Base-by-base conservation (phyloP, 2,113 vertebrate species). In the Grallaria varia region DNA sequence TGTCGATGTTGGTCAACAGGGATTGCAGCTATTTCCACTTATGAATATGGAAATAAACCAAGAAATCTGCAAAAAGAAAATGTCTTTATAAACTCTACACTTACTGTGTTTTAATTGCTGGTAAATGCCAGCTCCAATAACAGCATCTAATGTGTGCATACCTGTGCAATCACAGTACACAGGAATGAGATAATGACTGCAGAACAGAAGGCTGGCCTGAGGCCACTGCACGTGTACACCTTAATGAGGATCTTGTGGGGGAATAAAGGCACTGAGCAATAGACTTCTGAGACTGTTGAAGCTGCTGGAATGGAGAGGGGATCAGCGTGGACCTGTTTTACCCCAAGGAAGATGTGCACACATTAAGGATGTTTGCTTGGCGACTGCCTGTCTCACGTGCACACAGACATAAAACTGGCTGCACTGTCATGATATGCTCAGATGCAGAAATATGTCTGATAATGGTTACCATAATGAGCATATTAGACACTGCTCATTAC, bases 41-140 rank as follows among this genome's bases (percentile, higher is more conserved):
- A 45, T 37, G 44, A 76, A 68, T 73, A 73, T 58, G 63, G 87
- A 86, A 93, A 55, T 31, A 68, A 85, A 67, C 47, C 39, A 63
- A 94, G 37, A 8, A 53, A 62, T 42, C 21, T 85, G 18, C 10
- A 19, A 89, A 89, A 75, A 89, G 23, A 24, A 71, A 89, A 71
- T 35, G 19, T 39, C 60, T 78, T 69, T 27, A 45, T 76, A 96
- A 88, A 16, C 33, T 90, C 56, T 60, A 9, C 10, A 74, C 59
- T 75, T 91, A 83, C 37, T 91, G 75, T 90, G 23, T 80, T 92
- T 85, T 94, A 95, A 96, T 82, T 94, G 93, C 64, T 92, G 79
- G 63, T 77, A 93, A 87, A 88, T 88, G 55, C 33, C 52, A 66
- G 40, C 35, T 83, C 23, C 2, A 8, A 63, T 83, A 93, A 69